phyloP scores from a whole-genome alignment of 2,113 vertebrate genomes.

The Rhea americana region DNA sequence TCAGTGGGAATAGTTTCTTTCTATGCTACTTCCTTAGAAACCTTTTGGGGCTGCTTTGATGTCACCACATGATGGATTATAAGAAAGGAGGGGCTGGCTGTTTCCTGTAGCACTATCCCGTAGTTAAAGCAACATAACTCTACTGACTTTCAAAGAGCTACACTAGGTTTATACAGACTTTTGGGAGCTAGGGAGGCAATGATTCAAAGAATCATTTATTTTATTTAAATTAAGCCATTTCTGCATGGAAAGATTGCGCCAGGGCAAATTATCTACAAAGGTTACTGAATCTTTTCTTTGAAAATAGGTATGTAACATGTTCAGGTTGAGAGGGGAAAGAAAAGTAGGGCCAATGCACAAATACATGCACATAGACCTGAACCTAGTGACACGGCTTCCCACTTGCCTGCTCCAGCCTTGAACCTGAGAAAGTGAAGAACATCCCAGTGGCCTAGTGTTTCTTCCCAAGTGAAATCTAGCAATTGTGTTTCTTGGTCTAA shows the following conservation, averaged over 20 bases:
- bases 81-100: background rate
- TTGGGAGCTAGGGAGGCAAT: background rate
- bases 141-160: background rate
- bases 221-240: background rate
- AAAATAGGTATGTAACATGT: fast-evolving
- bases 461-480: background rate
- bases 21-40: background rate
- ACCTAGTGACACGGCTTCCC: background rate
- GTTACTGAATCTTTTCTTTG: background rate
- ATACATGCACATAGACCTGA: background rate
- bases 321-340: background rate
- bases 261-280: background rate
- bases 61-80: background rate
- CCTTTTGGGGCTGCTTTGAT: background rate
- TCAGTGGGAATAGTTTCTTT: background rate
- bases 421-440: background rate
- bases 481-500: background rate
- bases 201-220: background rate
- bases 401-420: background rate
- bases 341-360: background rate
- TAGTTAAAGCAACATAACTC: background rate
- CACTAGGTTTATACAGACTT: background rate
- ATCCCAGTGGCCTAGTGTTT: background rate
- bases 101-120: background rate
- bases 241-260: background rate